Percentiles rank a stretch among this genome's conserved stretches.
Conservation (phyloP, 2,113 vertebrate genomes). For the Zosterops japonicus region DNA sequence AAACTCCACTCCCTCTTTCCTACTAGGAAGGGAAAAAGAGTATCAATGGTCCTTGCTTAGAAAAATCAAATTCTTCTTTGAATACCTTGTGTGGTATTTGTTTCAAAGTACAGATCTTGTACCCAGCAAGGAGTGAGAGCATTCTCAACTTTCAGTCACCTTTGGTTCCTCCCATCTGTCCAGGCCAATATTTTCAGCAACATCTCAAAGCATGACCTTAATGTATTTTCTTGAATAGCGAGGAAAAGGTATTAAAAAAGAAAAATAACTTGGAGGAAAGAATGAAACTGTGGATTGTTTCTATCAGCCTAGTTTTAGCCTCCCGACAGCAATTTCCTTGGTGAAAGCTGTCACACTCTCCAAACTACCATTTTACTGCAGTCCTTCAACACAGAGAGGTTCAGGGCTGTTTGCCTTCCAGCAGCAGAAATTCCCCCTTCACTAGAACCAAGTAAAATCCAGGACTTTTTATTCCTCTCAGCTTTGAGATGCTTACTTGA, state of each 20-base stretch:
- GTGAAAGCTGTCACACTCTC: neutral
- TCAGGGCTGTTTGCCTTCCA: neutral
- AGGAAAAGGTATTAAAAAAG: neutral
- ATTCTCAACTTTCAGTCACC: neutral
- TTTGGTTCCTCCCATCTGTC: neutral
- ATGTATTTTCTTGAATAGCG: neutral
- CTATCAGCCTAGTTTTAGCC: neutral
- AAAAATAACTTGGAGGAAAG: neutral
- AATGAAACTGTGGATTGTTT: neutral
- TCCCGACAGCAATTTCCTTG: neutral
- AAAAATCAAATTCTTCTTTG: neutral
- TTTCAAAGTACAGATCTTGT: neutral
- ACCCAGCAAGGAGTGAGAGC: neutral
- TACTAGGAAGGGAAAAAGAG: neutral
- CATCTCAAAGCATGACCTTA: neutral
- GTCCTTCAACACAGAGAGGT: neutral
- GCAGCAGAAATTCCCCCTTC: neutral
- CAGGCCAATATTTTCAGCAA: neutral
- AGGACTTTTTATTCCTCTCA: neutral
- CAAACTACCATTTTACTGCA: neutral
- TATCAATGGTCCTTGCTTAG: neutral
- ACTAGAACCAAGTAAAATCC: neutral
- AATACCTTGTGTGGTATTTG: neutral
- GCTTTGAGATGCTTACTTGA: slow-evolving; percentile 75
- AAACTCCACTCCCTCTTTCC: neutral